Base-by-base conservation (phyloP, 2,888 invertebrate species). In the Reticulitermes lucifugus region DNA sequence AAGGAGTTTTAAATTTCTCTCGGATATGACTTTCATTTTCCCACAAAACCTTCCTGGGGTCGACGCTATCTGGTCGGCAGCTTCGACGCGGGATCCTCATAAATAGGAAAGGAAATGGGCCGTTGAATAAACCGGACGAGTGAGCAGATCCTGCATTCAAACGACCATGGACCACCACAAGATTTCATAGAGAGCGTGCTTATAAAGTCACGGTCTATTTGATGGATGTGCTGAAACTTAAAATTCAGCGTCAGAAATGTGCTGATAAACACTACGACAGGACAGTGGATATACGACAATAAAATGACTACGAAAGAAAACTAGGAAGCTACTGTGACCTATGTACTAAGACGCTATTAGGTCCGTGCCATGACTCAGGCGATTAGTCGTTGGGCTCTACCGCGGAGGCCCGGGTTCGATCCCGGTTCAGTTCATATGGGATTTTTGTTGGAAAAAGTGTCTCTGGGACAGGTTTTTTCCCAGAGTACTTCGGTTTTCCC, bases 121-220 rank as follows among this genome's bases (percentile, higher is more conserved):
- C 73, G 73, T 73, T 73, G 73, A 41, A 73, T 73, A 41, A 10
- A 41, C 2, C 14, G 73, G 41, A 14, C 2, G 41, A 73, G 41
- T 3, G 73, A 4, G 35, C 21, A 35, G 41, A 14, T 9, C 3
- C 12, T 25, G 71, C 71, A 60, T 60, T 18, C n/a, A 73, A 41
- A 70, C 10, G 70, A 25, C 25, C 70, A 25, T 29, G 70, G 25
- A 41, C 73, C 41, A 73, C 73, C 73, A 21, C 41, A 73, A 73
- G 18, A 73, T 73, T 41, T 18, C 73, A n/a, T n/a, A 65, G 18
- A 55, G 25, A 65, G 65, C 65, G n/a, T 65, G 25, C 65, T 73
- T 41, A 73, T 73, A 73, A 73, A 73, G 73, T 73, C 73, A 35
- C 41, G 73, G 73, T 25, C 73, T 35, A 18, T 73, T 35, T 73